phyloP scores from a whole-genome alignment of 1,140 invertebrate genomes.

The Carcinoscorpius rotundicauda region DNA sequence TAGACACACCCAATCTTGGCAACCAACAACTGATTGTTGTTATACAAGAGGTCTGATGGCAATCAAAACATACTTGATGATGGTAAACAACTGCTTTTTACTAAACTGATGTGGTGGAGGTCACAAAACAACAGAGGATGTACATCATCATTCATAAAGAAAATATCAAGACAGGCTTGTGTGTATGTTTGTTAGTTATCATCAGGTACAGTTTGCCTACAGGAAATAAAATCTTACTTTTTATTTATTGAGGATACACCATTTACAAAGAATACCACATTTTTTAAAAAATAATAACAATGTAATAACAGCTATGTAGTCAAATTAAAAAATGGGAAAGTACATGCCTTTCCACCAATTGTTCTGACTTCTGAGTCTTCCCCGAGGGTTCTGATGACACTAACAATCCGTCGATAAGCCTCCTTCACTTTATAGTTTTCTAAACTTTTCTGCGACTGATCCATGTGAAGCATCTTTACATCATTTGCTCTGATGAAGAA shows the following conservation, averaged over 20 bases:
- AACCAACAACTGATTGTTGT: no score
- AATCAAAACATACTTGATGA: no score
- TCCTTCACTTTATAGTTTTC: constrained; percentile 17
- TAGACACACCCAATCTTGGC: no score
- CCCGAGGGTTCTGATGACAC: constrained; percentile 14
- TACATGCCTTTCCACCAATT: constrained; percentile 12
- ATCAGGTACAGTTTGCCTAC: not conserved
- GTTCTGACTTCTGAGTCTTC: constrained; percentile 15
- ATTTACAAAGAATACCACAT: no score
- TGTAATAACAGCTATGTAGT: not conserved
- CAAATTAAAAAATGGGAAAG: not conserved
- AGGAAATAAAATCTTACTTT: not conserved
- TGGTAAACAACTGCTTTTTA: no score
- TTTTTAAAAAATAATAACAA: no score
- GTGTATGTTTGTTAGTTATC: no score
- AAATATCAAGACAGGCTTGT: no score
- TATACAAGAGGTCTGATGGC: no score
- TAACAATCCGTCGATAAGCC: constrained; percentile 13
- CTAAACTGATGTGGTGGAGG: no score
- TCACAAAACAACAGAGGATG: no score
- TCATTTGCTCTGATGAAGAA: constrained; percentile 9
- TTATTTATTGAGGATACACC: not conserved
- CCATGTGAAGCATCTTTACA: constrained; percentile 16
- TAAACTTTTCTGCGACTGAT: constrained; percentile 13
- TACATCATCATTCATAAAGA: no score